Conservation (phyloP, 2,113 vertebrate genomes). For the Menura novaehollandiae region DNA sequence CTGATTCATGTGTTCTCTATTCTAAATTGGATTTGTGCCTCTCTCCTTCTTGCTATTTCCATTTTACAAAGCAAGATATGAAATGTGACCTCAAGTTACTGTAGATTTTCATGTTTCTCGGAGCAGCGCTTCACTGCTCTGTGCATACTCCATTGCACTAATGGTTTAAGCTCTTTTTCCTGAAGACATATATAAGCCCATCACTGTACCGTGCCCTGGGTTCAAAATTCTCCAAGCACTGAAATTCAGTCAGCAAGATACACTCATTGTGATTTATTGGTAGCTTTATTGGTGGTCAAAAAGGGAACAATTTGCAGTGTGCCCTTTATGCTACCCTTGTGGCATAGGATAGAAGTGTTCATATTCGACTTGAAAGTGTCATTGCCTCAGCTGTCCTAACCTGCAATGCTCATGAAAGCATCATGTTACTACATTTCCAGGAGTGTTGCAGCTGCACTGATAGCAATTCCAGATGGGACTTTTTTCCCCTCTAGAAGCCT, state of each 20-base stretch:
- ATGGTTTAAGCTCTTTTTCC: conserved; percentile 22
- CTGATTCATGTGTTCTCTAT: neutral
- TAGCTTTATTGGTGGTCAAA: neutral
- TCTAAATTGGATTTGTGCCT: neutral
- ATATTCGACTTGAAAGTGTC: neutral
- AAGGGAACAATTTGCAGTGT: neutral
- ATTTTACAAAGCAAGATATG: neutral
- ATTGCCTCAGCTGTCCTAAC: neutral
- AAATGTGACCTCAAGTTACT: conserved; percentile 8
- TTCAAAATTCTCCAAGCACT: neutral
- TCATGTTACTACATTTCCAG: neutral
- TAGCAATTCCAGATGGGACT: neutral
- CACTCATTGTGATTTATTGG: neutral
- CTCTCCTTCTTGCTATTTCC: neutral
- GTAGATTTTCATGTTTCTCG: neutral
- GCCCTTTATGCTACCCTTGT: neutral
- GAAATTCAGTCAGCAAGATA: neutral
- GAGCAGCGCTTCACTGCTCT: neutral
- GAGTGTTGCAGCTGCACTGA: neutral
- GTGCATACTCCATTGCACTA: neutral
- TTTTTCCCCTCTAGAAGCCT: neutral
- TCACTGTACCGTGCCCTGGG: neutral
- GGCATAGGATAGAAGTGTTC: neutral
- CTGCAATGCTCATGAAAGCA: neutral
- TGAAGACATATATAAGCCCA: neutral